These are phyloP conservation scores for Matsumyia berberina DNA, from an alignment of 2,888 invertebrate genomes.

Conservation along the genomic window DNA sequence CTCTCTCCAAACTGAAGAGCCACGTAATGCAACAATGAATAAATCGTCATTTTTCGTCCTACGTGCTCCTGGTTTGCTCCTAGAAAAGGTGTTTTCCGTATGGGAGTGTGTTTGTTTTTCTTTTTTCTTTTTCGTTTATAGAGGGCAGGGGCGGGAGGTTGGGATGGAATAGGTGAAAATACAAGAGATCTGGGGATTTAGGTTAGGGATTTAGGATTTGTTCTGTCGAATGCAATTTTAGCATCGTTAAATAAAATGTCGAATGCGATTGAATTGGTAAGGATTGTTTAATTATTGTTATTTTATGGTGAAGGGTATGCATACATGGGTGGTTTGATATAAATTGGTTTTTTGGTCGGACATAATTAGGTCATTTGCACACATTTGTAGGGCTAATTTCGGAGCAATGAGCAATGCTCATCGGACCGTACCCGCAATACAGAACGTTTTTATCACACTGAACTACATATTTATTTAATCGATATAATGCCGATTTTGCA, in stretches of 20 bases:
- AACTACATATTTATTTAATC: no score
- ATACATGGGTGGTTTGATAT: background rate
- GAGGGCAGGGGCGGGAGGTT: slow-evolving; percentile 26
- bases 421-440: no score
- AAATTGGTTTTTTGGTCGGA: slow-evolving; percentile 25
- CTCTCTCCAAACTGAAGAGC: slow-evolving; percentile 50
- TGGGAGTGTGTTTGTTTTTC: slow-evolving; percentile 21
- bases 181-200: slow-evolving; percentile 65
- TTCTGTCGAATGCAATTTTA: slow-evolving; percentile 70
- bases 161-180: slow-evolving; percentile 49
- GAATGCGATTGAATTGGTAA: slow-evolving; percentile 57
- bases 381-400: slow-evolving; percentile 7
- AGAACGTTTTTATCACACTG: no score
- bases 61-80: slow-evolving; percentile 23
- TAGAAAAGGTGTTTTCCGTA: slow-evolving; percentile 27
- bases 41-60: slow-evolving; percentile 68
- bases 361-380: slow-evolving; percentile 35
- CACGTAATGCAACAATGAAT: slow-evolving; percentile 75
- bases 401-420: background rate
- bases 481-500: no score
- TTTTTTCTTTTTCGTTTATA: slow-evolving; percentile 47
- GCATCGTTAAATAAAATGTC: slow-evolving; percentile 58
- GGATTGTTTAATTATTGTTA: slow-evolving; percentile 51
- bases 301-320: background rate
- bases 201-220: slow-evolving; percentile 68